These are phyloP conservation scores for Papilio polyxenes DNA, from an alignment of 1,140 invertebrate genomes.

Conservation along the genomic window DNA sequence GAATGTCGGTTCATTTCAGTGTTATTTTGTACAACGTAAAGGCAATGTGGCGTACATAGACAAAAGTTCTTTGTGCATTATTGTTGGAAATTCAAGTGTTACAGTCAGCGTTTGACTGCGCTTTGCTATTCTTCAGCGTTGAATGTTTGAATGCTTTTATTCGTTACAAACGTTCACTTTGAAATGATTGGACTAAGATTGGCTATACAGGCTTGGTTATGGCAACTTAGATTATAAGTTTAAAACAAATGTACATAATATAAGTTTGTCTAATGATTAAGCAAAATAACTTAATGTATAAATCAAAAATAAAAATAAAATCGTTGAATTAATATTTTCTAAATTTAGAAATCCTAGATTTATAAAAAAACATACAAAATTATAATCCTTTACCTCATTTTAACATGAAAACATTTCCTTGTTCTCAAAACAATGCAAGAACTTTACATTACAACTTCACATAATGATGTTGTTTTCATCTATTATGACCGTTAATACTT, in stretches of 20 bases:
- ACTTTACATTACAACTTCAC: neutral
- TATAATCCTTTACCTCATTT: neutral
- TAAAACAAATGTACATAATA: neutral
- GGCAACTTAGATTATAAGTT: neutral
- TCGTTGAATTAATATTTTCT: too few species aligned
- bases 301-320: too few species aligned
- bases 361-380: neutral
- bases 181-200: neutral
- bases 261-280: neutral
- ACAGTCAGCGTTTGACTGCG: neutral
- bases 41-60: conserved; percentile 6
- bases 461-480: conserved; percentile 9
- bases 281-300: too few species aligned
- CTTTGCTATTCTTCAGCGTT: neutral
- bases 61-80: conserved; percentile 19
- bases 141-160: neutral
- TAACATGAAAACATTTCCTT: neutral
- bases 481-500: conserved; percentile 17
- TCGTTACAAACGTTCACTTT: neutral
- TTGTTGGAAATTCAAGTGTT: conserved; percentile 25
- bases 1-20: neutral
- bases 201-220: neutral
- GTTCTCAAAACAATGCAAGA: conserved; percentile 9
- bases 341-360: neutral
- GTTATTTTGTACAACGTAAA: neutral